Base-by-base conservation (phyloP, 2,113 vertebrate genomes). In the Athene cunicularia region DNA sequence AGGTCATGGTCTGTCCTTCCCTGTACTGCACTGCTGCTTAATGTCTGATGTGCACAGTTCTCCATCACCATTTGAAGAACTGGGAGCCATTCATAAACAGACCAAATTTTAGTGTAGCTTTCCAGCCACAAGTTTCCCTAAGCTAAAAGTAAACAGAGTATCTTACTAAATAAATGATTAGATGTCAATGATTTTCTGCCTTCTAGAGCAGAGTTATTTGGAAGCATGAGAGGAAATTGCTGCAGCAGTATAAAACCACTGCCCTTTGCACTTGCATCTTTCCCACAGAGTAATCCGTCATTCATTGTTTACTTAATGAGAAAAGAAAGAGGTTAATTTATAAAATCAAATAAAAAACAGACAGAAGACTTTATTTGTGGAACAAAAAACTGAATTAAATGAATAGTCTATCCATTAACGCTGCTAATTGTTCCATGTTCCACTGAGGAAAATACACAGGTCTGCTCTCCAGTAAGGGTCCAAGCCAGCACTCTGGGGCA, bases 301-400 rank as follows among this genome's bases (percentile, higher is more conserved):
- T 94, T 95, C 76, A 83, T 93, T 97, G 82, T 95, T 87, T 88
- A 86, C 95, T 97, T 97, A 96, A 97, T 95, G 90, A 96, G 90
- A 97, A 97, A 92, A 97, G 94, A 97, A 93, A 90, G 94, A 96
- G 70, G 95, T 96, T 97, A 90, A 96, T 97, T 97, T 97, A 91
- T 95, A 96, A 97, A 93, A 93, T 71, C 70, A 87, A 95, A 96
- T 96, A 83, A 93, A 93, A 96, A 90, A 16, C 56, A 90, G 80
- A 90, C 33, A 55, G 92, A 88, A 67, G 90, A 94, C 93, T 93
- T 94, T 95, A 97, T 97, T 96, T 93, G 96, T 96, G 86, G 92
- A 96, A 86, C 62, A 94, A 95, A 93, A 91, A 92, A 59, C 67
- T 77, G 92, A 94, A 94, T 97, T 94, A 95, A 95, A 86, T 37